Conservation (phyloP, 1,140 invertebrate species). For the Hestina assimilis region DNA sequence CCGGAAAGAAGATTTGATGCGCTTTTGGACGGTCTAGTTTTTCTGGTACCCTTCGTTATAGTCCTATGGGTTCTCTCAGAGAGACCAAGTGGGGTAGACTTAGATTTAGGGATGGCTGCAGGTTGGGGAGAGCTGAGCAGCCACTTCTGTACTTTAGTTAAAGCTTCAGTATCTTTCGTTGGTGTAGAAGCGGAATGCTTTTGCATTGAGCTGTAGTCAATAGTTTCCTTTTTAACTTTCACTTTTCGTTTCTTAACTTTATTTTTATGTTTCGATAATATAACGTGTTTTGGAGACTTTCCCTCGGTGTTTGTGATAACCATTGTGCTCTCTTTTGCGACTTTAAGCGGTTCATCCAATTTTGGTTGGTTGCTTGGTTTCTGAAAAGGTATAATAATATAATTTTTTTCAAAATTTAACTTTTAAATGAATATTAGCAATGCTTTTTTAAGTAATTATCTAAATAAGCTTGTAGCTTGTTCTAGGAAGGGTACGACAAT, state of each 20-base stretch:
- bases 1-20: slow-evolving; percentile 75
- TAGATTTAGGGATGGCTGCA: slow-evolving; percentile 82
- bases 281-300: slow-evolving; percentile 70
- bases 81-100: slow-evolving; percentile 84
- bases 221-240: slow-evolving; percentile 83
- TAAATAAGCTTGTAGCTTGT: too few species aligned
- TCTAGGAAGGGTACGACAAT: too few species aligned
- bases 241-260: slow-evolving; percentile 71
- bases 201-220: slow-evolving; percentile 86
- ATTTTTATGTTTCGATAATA: slow-evolving; percentile 71
- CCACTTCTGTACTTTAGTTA: slow-evolving; percentile 91
- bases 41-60: slow-evolving; percentile 58
- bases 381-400: slow-evolving; percentile 42
- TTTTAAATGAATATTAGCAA: too few species aligned
- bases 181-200: slow-evolving; percentile 72
- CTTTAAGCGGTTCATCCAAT: slow-evolving; percentile 55
- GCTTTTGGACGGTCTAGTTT: slow-evolving; percentile 74
- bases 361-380: slow-evolving; percentile 56
- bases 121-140: slow-evolving; percentile 85
- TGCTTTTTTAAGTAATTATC: too few species aligned
- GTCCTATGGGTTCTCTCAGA: slow-evolving; percentile 72
- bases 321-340: slow-evolving; percentile 59
- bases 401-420: neutral
- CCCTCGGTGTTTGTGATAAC: slow-evolving; percentile 68
- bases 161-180: slow-evolving; percentile 81